These are phyloP conservation scores for Odontocerum albicorne DNA, from an alignment of 2,888 invertebrate species.

Conservation along the genomic window DNA sequence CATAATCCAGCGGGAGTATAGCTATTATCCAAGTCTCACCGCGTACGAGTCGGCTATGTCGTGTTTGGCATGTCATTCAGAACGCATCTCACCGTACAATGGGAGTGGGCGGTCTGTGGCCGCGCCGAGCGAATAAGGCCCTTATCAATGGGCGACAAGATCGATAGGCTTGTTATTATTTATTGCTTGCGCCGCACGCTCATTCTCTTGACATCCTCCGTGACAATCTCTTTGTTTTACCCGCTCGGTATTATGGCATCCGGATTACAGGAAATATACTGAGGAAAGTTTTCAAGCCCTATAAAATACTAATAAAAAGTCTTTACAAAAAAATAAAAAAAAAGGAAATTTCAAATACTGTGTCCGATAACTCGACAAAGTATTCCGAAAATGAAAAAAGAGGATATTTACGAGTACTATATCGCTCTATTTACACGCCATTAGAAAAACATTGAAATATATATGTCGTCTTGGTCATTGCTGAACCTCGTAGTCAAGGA, in stretches of 20 bases:
- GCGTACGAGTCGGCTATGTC: conserved; percentile 13
- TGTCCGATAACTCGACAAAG: too few species aligned
- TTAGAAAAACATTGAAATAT: too few species aligned
- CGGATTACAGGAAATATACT: conserved; percentile 12
- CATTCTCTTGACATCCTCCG: conserved; percentile 18
- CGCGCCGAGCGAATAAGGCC: conserved; percentile 19
- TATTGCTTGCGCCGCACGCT: conserved; percentile 20
- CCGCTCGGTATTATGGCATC: conserved; percentile 5
- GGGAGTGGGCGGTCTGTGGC: conserved; percentile 14
- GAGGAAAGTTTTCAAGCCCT: too few species aligned
- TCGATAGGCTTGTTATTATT: conserved; percentile 30
- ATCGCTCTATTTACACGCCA: too few species aligned
- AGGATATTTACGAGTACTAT: too few species aligned
- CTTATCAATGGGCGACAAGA: conserved; percentile 25
- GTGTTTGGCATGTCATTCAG: conserved; percentile 18
- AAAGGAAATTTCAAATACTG: too few species aligned
- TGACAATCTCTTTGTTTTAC: conserved; percentile 16
- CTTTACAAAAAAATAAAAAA: too few species aligned
- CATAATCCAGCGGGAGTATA: conserved; percentile 21
- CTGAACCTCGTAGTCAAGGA: too few species aligned
- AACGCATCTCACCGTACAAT: conserved; percentile 12
- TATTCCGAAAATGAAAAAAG: too few species aligned
- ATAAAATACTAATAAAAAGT: too few species aligned
- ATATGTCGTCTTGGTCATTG: too few species aligned
- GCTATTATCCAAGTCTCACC: conserved; percentile 4